A percentile compares a stretch with the other conserved stretches of the same genome.
Conservation (phyloP, 2,797 vertebrate species). For the Lacerta viridis region DNA sequence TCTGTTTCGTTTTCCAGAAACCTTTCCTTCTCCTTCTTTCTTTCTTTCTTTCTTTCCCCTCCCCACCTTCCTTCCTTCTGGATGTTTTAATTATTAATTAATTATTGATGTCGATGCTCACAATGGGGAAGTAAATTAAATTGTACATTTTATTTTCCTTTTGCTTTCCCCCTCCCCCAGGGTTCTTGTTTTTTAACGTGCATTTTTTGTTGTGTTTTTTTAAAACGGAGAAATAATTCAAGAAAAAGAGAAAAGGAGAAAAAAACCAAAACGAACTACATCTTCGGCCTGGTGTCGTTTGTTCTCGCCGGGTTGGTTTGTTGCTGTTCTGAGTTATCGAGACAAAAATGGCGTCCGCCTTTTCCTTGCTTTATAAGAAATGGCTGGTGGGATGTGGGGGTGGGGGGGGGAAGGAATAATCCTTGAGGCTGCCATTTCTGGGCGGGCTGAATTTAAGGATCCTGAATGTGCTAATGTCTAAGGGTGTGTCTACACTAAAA, state of each 20-base stretch:
- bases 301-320: fast-evolving
- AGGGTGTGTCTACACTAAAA: neutral
- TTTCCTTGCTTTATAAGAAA: neutral
- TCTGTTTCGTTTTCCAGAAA: neutral
- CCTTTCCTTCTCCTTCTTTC: neutral
- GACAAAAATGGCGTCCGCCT: neutral
- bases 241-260: constrained; percentile 1
- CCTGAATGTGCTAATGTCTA: neutral
- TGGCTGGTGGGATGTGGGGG: neutral
- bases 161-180: neutral
- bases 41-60: neutral
- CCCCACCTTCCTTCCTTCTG: neutral
- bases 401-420: neutral
- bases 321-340: neutral
- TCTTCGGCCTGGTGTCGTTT: neutral
- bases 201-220: neutral
- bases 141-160: constrained; percentile 40
- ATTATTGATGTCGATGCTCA: constrained; percentile 51
- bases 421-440: neutral
- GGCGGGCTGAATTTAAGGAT: neutral
- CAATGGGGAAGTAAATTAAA: constrained; percentile 62
- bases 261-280: constrained; percentile 18
- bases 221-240: constrained; percentile 13
- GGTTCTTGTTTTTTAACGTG: constrained; percentile 18
- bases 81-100: constrained; percentile 49